phyloP scores from a whole-genome alignment of 1,140 invertebrate species.

The Tetraneura akinire region DNA sequence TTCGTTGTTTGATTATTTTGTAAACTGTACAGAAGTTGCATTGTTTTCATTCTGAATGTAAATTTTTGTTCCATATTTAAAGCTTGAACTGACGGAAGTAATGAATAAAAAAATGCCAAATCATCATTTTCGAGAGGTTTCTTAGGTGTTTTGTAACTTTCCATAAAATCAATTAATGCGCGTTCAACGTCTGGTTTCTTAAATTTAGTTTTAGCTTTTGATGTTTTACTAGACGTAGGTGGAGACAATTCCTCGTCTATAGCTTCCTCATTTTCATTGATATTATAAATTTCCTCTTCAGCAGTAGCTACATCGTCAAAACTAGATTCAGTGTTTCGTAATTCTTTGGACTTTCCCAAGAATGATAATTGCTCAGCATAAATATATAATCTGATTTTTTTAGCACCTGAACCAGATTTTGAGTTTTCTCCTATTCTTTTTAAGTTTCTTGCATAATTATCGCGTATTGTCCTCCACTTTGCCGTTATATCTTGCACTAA shows the following conservation, averaged over 20 bases:
- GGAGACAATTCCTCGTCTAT: background rate
- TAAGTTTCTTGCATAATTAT: background rate
- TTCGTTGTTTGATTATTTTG: background rate
- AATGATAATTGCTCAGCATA: slow-evolving; percentile 39
- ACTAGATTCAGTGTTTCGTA: slow-evolving; percentile 6
- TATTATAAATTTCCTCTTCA: background rate
- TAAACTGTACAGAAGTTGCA: background rate
- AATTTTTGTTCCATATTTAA: slow-evolving; percentile 16
- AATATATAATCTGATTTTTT: slow-evolving; percentile 31
- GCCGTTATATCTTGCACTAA: background rate
- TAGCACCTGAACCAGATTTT: slow-evolving; percentile 24
- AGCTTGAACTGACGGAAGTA: slow-evolving; percentile 2
- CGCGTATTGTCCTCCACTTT: background rate
- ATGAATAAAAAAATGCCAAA: slow-evolving; percentile 8
- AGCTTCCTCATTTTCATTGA: background rate
- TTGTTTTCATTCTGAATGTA: slow-evolving; percentile 6
- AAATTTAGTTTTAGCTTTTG: background rate
- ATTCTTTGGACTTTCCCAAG: slow-evolving; percentile 1
- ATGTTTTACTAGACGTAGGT: background rate
- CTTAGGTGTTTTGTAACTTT: background rate
- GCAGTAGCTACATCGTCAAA: background rate
- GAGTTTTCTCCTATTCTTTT: slow-evolving; percentile 22
- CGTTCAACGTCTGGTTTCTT: slow-evolving; percentile 3
- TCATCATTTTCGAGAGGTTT: background rate
- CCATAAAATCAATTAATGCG: slow-evolving; percentile 4